phyloP scores from a whole-genome alignment of 2,888 invertebrate species.

The Netelia fuscicornis region DNA sequence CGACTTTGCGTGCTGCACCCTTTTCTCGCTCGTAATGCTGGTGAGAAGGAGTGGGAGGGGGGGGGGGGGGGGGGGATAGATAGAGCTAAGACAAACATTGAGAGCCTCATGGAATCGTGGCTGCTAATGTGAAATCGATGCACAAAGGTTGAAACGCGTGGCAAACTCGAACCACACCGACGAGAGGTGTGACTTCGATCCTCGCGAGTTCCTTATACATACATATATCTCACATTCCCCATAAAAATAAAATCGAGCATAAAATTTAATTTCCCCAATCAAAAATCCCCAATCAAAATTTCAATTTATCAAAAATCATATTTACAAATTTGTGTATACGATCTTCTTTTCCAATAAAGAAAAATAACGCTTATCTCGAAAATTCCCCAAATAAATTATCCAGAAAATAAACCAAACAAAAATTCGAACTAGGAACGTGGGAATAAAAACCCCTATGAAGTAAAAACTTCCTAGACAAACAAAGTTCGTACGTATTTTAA shows the following conservation, averaged over 20 bases:
- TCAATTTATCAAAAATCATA: no score
- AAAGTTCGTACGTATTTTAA: neutral
- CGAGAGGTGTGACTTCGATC: conserved; percentile 1
- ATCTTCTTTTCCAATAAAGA: no score
- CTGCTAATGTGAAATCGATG: conserved; percentile 14
- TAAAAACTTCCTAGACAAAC: neutral
- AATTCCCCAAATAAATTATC: neutral
- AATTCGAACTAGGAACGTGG: neutral
- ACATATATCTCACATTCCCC: neutral
- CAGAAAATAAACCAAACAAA: neutral
- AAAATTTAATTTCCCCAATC: no score
- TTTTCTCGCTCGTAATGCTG: conserved; percentile 25
- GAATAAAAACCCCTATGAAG: neutral
- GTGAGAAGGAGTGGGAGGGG: neutral
- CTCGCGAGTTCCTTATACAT: neutral
- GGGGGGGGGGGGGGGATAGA: no score
- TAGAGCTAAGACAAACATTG: conserved; percentile 14
- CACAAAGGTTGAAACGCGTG: neutral
- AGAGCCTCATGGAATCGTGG: neutral
- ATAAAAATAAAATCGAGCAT: no score
- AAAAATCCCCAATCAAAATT: no score
- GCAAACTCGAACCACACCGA: neutral
- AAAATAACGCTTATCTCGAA: no score
- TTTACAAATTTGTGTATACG: no score
- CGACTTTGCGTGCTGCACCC: conserved; percentile 76